A percentile compares a stretch with the other conserved stretches of the same genome.
Conservation (phyloP, 2,888 invertebrate species). For the Miltochrista miniata region DNA sequence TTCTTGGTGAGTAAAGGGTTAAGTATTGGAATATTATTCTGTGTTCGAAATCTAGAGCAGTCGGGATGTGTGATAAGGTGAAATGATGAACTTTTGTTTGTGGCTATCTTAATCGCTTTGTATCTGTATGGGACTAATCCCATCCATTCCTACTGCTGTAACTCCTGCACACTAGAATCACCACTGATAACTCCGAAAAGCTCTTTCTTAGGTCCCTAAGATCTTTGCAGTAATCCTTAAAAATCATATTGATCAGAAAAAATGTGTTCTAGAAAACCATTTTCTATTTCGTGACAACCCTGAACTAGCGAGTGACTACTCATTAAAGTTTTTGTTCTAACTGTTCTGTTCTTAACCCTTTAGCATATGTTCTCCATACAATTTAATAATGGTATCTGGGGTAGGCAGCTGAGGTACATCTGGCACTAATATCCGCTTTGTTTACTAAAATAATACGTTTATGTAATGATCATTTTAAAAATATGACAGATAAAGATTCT, state of each 20-base stretch:
- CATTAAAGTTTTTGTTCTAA: conserved; percentile 2
- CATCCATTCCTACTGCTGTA: no score
- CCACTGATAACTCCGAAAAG: no score
- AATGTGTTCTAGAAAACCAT: no score
- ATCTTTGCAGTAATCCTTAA: no score
- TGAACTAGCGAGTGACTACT: not conserved
- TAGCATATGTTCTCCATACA: conserved; percentile 5
- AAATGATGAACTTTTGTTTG: not conserved
- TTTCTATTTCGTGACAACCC: conserved; percentile 6
- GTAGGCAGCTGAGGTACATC: conserved; percentile 11
- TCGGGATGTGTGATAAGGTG: not conserved
- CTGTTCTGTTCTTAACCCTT: conserved; percentile 10
- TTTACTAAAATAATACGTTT: conserved; percentile 10
- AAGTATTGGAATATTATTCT: no score
- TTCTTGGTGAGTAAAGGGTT: no score
- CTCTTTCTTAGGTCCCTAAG: no score
- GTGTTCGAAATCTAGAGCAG: not conserved
- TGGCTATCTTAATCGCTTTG: no score
- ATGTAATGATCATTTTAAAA: not conserved
- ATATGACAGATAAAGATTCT: conserved; percentile 15
- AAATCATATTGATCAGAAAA: no score
- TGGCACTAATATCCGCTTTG: conserved; percentile 7
- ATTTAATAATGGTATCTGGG: conserved; percentile 12
- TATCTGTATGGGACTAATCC: no score
- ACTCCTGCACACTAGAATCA: no score